phyloP scores from a whole-genome alignment of 2,113 vertebrate genomes.

The Hucho hucho region DNA sequence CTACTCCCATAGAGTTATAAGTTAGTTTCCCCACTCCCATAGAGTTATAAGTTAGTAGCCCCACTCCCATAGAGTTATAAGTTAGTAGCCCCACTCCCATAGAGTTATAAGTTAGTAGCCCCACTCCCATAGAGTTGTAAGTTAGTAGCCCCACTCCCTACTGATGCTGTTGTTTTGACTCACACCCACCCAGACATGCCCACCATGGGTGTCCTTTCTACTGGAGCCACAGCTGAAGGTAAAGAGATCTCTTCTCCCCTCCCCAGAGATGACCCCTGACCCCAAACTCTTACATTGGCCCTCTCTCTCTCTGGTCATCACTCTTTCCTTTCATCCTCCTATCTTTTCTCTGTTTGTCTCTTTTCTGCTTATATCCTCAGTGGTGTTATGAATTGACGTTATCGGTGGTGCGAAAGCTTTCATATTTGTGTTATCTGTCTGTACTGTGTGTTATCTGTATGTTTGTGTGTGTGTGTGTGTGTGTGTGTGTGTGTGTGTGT shows the following conservation, averaged over 20 bases:
- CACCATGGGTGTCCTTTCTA: slow-evolving; percentile 50
- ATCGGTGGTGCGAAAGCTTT: neutral
- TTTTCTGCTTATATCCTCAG: neutral
- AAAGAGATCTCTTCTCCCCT: slow-evolving; percentile 34
- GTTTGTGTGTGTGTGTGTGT: too few species aligned
- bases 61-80: too few species aligned
- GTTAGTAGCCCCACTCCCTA: slow-evolving; percentile 7
- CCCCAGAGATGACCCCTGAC: slow-evolving; percentile 11
- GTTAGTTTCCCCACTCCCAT: too few species aligned
- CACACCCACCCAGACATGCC: slow-evolving; percentile 47
- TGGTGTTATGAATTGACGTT: neutral
- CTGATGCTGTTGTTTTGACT: slow-evolving; percentile 44
- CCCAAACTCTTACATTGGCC: slow-evolving; percentile 5
- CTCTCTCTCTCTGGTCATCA: slow-evolving; percentile 17
- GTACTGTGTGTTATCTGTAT: neutral
- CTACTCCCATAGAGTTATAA: too few species aligned
- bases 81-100: too few species aligned
- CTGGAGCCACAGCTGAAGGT: slow-evolving; percentile 49
- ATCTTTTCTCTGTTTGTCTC: neutral
- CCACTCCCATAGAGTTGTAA: too few species aligned
- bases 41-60: too few species aligned
- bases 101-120: too few species aligned
- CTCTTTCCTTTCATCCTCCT: too few species aligned
- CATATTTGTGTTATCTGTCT: neutral
- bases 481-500: neutral